Evolutionary conservation across 2,888 invertebrate species (phyloP).

Genomic region (Rugalucina vietnamica): DNA sequence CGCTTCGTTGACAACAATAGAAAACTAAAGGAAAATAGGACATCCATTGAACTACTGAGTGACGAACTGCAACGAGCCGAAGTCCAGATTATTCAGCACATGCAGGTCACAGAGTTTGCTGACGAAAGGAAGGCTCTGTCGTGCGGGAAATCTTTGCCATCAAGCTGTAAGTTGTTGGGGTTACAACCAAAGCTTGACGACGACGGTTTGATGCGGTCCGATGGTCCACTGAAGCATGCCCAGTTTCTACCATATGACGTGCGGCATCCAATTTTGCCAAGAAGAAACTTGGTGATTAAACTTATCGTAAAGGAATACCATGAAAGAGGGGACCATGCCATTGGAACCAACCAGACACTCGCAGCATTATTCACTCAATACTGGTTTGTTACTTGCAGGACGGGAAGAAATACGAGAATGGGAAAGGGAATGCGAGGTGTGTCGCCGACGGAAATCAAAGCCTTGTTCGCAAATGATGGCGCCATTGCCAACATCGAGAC

Average conservation of each 20-base stretch:
- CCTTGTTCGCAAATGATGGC: constrained; percentile 22
- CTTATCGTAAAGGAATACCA: constrained; percentile 34
- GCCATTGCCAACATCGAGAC: constrained; percentile 8
- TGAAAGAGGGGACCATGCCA: constrained; percentile 13
- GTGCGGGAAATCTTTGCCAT: constrained; percentile 1
- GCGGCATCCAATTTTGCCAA: constrained; percentile 38
- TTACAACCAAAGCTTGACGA: constrained; percentile 33
- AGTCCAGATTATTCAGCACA: constrained; percentile 16
- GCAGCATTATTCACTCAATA: constrained; percentile 18
- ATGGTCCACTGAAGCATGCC: constrained; percentile 26
- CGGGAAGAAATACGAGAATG: constrained; percentile 36
- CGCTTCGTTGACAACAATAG: background rate
- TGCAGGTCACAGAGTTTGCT: constrained; percentile 8
- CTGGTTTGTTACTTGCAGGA: too few relatives aligned
- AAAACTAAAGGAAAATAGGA: background rate
- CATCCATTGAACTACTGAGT: background rate
- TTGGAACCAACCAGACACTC: constrained; percentile 26
- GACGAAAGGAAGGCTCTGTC: constrained; percentile 18
- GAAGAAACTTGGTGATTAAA: constrained; percentile 25
- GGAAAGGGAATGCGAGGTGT: constrained; percentile 20
- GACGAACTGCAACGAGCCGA: background rate
- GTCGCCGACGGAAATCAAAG: background rate
- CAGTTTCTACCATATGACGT: constrained; percentile 29
- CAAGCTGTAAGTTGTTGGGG: constrained; percentile 18
- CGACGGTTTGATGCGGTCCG: constrained; percentile 1